Conservation (phyloP, 1,140 invertebrate species). For the Pristionchus pacificus region DNA sequence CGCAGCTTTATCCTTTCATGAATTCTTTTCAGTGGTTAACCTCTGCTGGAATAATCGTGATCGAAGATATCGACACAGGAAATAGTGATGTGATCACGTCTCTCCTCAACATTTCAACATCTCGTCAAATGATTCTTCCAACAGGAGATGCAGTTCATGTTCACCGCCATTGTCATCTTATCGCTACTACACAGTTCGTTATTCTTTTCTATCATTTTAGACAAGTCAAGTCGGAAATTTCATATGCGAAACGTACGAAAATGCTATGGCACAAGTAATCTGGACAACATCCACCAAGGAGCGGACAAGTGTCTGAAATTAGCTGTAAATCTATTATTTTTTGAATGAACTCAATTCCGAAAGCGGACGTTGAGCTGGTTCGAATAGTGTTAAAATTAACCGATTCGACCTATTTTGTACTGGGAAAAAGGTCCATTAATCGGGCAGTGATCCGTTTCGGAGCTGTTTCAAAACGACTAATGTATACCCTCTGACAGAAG, state of each 20-base stretch:
- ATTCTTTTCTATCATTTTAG: neutral
- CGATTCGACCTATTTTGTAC: too few species aligned
- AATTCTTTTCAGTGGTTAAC: slow-evolving; percentile 69
- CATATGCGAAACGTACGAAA: slow-evolving; percentile 24
- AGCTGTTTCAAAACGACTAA: too few species aligned
- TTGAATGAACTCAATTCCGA: too few species aligned
- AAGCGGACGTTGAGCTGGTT: too few species aligned
- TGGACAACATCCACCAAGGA: too few species aligned
- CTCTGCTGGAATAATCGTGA: slow-evolving; percentile 81
- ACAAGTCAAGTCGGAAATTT: neutral
- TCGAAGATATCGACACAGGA: slow-evolving; percentile 93
- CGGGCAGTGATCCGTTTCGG: too few species aligned
- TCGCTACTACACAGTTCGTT: slow-evolving; percentile 7
- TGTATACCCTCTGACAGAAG: too few species aligned
- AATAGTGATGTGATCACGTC: slow-evolving; percentile 85
- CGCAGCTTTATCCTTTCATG: slow-evolving; percentile 14
- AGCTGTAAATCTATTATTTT: too few species aligned
- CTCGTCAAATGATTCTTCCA: slow-evolving; percentile 65
- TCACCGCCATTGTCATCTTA: slow-evolving; percentile 5
- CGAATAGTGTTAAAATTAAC: too few species aligned
- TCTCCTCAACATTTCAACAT: slow-evolving; percentile 78
- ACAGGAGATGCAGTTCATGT: slow-evolving; percentile 13
- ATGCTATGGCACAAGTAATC: too few species aligned
- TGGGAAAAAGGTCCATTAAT: too few species aligned
- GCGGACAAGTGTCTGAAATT: too few species aligned